Evolutionary conservation across 2,113 vertebrate species (phyloP), one percentile per base, ranked within the genome.

Genomic region (Myotis yumanensis): DNA sequence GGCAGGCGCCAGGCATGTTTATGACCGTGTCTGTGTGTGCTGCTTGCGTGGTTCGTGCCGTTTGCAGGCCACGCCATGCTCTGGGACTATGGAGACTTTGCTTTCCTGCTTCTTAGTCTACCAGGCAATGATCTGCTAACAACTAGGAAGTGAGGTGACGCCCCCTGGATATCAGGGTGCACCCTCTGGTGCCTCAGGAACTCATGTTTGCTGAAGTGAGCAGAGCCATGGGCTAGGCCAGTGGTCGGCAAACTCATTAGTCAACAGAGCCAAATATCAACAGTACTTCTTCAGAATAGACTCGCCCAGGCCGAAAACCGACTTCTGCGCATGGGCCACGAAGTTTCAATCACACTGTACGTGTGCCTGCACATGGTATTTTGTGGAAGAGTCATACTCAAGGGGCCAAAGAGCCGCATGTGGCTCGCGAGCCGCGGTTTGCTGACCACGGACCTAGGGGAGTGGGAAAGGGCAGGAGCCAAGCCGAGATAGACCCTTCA

Each of bases 401-500:
- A 43, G 43, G 43, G 43, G 43, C 43, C 43, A 43, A 43, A 43
- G 43, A 43, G 43, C 43, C 43, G 43, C 43, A 43, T 43, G 43
- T 43, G 43, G 43, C 43, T 43, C 43, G 1, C 1, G 43, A 43
- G 43, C 43, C 6, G 7, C 7, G 43, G 43, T 43, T 43, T 43
- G 43, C 43, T 7, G 7, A 43, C 43, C 43, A 43, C 43, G 7
- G 43, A 68, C 17, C 12, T 25, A 8, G 3, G 28, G 30, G 22
- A 37, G 68, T 0, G 17, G 59, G 85, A 43, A 14, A 18, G 12
- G 30, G 28, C 15, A 76, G n/a, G 40, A 90, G 16, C 48, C 20
- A 51, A 11, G 51, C n/a, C 2, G 2, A n/a, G 9, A 14, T 2
- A 11, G 3, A 64, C 3, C 14, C 3, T 12, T 25, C 5, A 0